Conservation (phyloP, 2,888 invertebrate species). For the Pocota personata region DNA sequence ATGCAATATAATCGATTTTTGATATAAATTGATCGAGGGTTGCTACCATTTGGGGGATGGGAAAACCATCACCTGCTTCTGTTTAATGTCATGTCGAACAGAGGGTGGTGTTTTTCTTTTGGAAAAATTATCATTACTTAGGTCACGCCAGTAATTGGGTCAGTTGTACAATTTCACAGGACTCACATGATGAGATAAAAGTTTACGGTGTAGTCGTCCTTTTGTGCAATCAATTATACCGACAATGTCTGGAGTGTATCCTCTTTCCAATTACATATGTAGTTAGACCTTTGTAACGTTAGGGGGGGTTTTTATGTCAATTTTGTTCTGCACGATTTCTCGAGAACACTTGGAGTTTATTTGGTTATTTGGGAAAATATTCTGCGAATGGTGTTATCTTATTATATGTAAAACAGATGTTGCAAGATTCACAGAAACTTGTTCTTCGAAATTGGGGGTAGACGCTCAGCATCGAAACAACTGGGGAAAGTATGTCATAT, state of each 20-base stretch:
- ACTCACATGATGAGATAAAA: neutral
- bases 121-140: neutral
- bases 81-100: conserved; percentile 2
- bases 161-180: conserved; percentile 57
- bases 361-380: too few relatives aligned
- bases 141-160: conserved; percentile 64
- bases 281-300: neutral
- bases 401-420: too few relatives aligned
- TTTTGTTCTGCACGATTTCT: neutral
- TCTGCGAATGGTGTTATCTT: too few relatives aligned
- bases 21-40: conserved; percentile 18
- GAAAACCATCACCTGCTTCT: conserved; percentile 55
- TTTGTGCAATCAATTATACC: neutral
- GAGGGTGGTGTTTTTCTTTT: neutral
- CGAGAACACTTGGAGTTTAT: too few relatives aligned
- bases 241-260: neutral
- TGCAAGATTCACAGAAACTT: too few relatives aligned
- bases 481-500: too few relatives aligned
- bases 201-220: neutral
- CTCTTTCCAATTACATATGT: conserved; percentile 28
- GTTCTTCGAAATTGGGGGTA: too few relatives aligned
- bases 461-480: too few relatives aligned
- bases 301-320: neutral
- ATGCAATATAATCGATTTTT: conserved; percentile 45
- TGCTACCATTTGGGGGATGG: neutral